Evolutionary conservation across 2,888 invertebrate genomes (phyloP), one percentile per base, ranked within the genome.

Genomic region (Chrysina gloriosa): DNA sequence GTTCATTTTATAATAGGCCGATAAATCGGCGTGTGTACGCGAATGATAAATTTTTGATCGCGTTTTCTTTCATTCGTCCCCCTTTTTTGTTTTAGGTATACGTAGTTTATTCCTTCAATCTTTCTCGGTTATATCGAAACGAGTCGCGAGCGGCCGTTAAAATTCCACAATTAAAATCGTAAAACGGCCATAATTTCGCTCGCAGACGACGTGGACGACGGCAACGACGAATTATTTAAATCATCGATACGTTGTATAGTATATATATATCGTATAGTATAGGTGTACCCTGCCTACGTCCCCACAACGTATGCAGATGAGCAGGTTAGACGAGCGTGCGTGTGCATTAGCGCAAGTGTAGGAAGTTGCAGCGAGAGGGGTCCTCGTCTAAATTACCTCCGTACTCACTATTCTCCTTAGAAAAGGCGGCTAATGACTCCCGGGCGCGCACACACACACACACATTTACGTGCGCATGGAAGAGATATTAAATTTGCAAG

Each of bases 321-420:
- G n/a, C n/a, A n/a, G n/a, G n/a, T n/a, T n/a, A n/a, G n/a, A n/a
- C n/a, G n/a, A 19, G 47, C 21, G 19, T 47, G 21, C 6, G 34
- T 42, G n/a, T 56, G 39, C 56, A 69, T 68, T 71, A 71, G 67
- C 71, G 70, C 68, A 70, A 75, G 78, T 79, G 79, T 79, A 78
- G 79, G 79, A 77, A 78, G 79, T 77, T 72, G 74, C 76, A 77
- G 76, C 7, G 34, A 74, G 76, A 77, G 71, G 27, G n/a, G n/a
- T n/a, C n/a, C n/a, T n/a, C n/a, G n/a, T 63, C 69, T 73, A 68
- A 72, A 70, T 74, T 74, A 73, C 45, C 45, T 16, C 11, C 45
- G 34, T 34, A n/a, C 11, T 34, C 4, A 11, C 7, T 45, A 45
- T 7, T 23, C 71, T 69, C 67, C 69, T 69, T 67, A 70, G 71